Evolutionary conservation across 2,888 invertebrate genomes (phyloP), one percentile per base, ranked within the genome.

Genomic region (Merodon equestris): DNA sequence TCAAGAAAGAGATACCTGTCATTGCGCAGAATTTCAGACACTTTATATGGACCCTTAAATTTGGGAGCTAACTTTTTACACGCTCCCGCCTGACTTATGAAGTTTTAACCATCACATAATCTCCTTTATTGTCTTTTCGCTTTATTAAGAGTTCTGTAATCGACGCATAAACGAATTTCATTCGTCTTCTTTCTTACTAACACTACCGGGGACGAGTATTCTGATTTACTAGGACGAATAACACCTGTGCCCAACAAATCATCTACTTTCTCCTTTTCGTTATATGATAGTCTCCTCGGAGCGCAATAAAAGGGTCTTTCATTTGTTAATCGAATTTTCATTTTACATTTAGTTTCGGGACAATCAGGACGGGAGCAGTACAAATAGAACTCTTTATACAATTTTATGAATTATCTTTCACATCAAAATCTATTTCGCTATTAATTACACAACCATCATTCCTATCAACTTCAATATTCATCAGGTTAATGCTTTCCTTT

Each of bases 201-300:
- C 18, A 68, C 68, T 0, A 73, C 63, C 1, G 75, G 75, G 1
- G 72, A 82, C n/a, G 73, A 63, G 67, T 71, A 81, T 17, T 64
- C 67, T 9, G 82, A 79, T 7, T 63, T 19, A 36, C 71, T 82
- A 14, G 60, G 50, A 9, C 72, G 38, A 38, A 82, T 79, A 1
- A 56, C 48, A 3, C 58, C 58, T 27, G 45, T 44, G 13, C 50
- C 13, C 12, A 77, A 15, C 45, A 74, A 19, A 27, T 79, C 71
- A 18, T 75, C 56, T 14, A 79, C 51, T 19, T 14, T 74, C 48
- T 38, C 73, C 47, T 60, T 70, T 45, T 72, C 66, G 51, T 10
- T 54, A 61, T 67, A 76, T 0, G 73, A 81, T 34, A 77, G 47
- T 13, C 76, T 57, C 10, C 58, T 17, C 14, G 56, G 56, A 13